Evolutionary conservation across 2,888 invertebrate species (phyloP), one percentile per base, ranked within the genome.

Genomic region (Ganaspis brasiliensis): DNA sequence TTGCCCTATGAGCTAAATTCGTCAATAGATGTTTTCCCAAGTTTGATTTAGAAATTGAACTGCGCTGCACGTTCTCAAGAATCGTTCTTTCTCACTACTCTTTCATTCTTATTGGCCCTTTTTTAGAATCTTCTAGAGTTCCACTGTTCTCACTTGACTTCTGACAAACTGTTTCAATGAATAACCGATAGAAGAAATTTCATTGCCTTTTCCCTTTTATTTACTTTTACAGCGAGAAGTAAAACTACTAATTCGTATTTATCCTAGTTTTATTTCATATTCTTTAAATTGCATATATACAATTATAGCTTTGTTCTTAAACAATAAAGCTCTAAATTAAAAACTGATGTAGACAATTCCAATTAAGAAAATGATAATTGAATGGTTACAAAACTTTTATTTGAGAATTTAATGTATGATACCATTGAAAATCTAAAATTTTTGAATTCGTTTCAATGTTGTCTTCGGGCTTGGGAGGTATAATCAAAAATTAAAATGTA

Each of bases 41-140:
- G 79, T 82, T 85, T 85, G 84, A 86, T 86, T 87, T 81, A 78
- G 72, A 84, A 85, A 87, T 88, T 87, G 83, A 83, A 81, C 84
- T 87, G 85, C 86, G 80, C 79, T 79, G 83, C 88, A 89, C 86
- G 88, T 87, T 81, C 81, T 73, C 35, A 37, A 71, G 76, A 79
- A 82, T 84, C 81, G 81, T 75, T 75, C 75, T 82, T 77, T 40
- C 73, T 55, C 52, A 73, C 77, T 74, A 77, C 74, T 77, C 77
- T 79, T 77, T 81, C 76, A 77, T 79, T 16, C 10, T 61, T 35
- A 21, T 12, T 35, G 4, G 16, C 14, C 31, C 55, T 31, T 67
- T 70, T 76, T 63, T 67, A 78, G 74, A 75, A 79, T 76, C 81
- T 72, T 16, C 61, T 57, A 59, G 72, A 59, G 70, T 75, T 57